These are phyloP conservation scores for Abrostola triplasia DNA, from an alignment of 2,888 invertebrate genomes.

Conservation along the genomic window DNA sequence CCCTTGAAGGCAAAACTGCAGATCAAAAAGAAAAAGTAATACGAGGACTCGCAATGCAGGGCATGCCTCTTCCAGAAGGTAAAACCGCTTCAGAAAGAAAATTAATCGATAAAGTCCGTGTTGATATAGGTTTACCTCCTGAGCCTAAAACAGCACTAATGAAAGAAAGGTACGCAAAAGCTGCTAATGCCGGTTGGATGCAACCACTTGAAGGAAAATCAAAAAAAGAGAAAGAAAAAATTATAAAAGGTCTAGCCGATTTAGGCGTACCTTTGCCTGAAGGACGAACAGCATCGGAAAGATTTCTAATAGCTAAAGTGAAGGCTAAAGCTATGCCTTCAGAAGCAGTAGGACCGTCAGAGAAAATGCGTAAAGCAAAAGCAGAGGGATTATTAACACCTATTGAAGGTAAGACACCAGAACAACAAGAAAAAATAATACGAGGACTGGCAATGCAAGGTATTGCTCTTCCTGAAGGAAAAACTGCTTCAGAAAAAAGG, in stretches of 20 bases:
- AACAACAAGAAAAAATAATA: conserved; percentile 55
- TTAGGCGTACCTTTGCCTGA: conserved; percentile 57
- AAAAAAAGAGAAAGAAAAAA: conserved; percentile 53
- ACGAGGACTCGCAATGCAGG: conserved; percentile 41
- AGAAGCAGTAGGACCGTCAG: conserved; percentile 50
- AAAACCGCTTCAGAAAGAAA: conserved; percentile 58
- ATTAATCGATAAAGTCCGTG: conserved; percentile 55
- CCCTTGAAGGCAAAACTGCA: conserved; percentile 54
- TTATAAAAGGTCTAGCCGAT: conserved; percentile 49
- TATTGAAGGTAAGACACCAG: conserved; percentile 46
- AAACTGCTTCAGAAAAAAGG: conserved; percentile 50
- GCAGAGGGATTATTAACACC: conserved; percentile 49
- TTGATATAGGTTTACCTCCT: conserved; percentile 58
- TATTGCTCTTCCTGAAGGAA: conserved; percentile 56
- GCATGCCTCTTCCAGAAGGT: conserved; percentile 54
- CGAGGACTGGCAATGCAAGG: conserved; percentile 48
- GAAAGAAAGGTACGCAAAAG: conserved; percentile 55
- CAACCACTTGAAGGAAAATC: conserved; percentile 61
- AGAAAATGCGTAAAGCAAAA: conserved; percentile 53
- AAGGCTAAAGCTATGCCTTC: conserved; percentile 48
- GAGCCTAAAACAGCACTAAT: conserved; percentile 54
- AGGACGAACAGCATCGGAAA: conserved; percentile 49
- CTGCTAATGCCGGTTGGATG: conserved; percentile 51
- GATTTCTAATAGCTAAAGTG: conserved; percentile 49
- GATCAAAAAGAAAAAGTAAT: conserved; percentile 57